Evolutionary conservation across 1,140 invertebrate species (phyloP).

Genomic region (Eupristina koningsbergeri): DNA sequence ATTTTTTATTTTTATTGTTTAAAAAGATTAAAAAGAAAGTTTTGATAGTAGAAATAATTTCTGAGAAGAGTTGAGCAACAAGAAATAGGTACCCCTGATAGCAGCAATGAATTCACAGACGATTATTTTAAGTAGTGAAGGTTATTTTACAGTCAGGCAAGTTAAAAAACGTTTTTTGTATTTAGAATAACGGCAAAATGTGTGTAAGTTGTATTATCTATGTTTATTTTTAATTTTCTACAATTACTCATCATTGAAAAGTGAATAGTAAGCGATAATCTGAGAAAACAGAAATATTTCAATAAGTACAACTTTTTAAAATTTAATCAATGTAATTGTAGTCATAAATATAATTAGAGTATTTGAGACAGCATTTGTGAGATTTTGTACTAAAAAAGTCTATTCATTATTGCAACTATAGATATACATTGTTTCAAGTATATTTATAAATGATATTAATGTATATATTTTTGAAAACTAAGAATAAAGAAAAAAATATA

Average conservation of each 20-base stretch:
- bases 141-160: conserved; percentile 49
- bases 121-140: conserved; percentile 50
- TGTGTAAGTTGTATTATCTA: conserved; percentile 24
- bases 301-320: no score
- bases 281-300: neutral
- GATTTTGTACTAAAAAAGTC: no score
- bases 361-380: no score
- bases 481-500: no score
- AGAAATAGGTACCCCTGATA: conserved; percentile 45
- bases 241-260: neutral
- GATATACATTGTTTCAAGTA: no score
- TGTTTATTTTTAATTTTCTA: conserved; percentile 20
- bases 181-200: conserved; percentile 1
- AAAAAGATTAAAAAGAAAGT: conserved; percentile 20
- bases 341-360: no score
- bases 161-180: conserved; percentile 21
- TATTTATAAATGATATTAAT: no score
- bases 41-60: conserved; percentile 42
- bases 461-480: no score
- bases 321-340: no score
- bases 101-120: conserved; percentile 41
- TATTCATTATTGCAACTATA: no score
- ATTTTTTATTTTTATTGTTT: neutral
- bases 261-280: neutral
- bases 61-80: conserved; percentile 21